Evolutionary conservation across 2,113 vertebrate genomes (phyloP).

Genomic region (Verasper variegatus): DNA sequence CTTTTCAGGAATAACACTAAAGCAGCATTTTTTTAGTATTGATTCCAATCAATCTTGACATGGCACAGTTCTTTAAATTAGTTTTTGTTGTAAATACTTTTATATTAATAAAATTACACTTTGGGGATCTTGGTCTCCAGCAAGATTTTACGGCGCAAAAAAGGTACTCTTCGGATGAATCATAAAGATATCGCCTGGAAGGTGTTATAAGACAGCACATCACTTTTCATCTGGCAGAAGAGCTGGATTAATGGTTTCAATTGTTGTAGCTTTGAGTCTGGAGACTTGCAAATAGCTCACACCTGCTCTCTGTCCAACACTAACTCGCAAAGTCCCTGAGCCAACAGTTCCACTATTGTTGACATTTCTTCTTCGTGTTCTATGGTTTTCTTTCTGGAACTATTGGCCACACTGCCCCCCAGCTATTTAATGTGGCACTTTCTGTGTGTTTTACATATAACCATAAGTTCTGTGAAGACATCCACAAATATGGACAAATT

Average conservation of each 20-base stretch:
- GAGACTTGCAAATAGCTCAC: conserved; percentile 18
- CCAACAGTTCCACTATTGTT: too few species aligned
- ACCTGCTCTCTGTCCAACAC: background rate
- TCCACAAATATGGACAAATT: too few species aligned
- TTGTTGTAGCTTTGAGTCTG: conserved; percentile 15
- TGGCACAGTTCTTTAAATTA: background rate
- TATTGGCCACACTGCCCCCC: too few species aligned
- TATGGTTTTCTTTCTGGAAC: too few species aligned
- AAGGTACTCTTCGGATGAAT: conserved; percentile 20
- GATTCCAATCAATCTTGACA: background rate
- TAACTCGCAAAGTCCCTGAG: too few species aligned
- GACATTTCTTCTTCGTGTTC: too few species aligned
- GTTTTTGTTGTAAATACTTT: background rate
- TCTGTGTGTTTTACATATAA: too few species aligned
- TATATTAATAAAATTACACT: background rate
- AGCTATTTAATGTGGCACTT: too few species aligned
- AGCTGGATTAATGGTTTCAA: conserved; percentile 44
- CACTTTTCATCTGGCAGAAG: conserved; percentile 26
- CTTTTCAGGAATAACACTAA: background rate
- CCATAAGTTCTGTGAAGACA: too few species aligned
- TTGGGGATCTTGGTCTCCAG: background rate
- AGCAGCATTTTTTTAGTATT: background rate
- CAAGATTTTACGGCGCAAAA: conserved; percentile 7
- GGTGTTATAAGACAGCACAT: conserved; percentile 4
- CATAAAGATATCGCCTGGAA: background rate